These are phyloP conservation scores for Melieria picta DNA, from an alignment of 2,888 invertebrate species.

Conservation along the genomic window DNA sequence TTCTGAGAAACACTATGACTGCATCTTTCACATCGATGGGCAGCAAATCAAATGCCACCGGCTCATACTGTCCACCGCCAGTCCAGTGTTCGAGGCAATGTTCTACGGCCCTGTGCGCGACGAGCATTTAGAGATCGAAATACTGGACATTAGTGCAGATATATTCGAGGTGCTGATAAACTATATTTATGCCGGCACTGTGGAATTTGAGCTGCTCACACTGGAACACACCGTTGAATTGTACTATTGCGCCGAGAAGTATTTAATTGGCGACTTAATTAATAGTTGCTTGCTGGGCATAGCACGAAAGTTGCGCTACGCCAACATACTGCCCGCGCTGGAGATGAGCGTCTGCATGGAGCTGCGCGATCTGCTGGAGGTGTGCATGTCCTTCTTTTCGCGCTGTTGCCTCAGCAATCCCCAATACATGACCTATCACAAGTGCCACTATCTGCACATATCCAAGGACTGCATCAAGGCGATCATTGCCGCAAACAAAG, in stretches of 20 bases:
- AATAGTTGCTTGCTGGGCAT: constrained; percentile 55
- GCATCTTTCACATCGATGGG: constrained; percentile 60
- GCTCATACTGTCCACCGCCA: constrained; percentile 82
- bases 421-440: constrained; percentile 58
- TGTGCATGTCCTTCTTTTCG: constrained; percentile 60
- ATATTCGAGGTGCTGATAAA: constrained; percentile 64
- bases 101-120: constrained; percentile 76
- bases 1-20: constrained; percentile 62
- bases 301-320: constrained; percentile 58
- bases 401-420: constrained; percentile 61
- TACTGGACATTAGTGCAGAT: constrained; percentile 65
- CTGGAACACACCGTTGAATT: constrained; percentile 62
- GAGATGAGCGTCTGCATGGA: constrained; percentile 63
- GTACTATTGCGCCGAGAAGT: constrained; percentile 65
- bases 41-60: constrained; percentile 78
- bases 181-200: constrained; percentile 60
- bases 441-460: constrained; percentile 61
- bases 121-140: constrained; percentile 66
- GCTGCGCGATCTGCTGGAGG: constrained; percentile 55
- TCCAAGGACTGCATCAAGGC: constrained; percentile 63
- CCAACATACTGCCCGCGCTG: constrained; percentile 62
- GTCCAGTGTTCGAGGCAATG: constrained; percentile 91
- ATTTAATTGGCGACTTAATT: constrained; percentile 59
- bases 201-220: constrained; percentile 53
- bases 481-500: constrained; percentile 55